Conservation (phyloP, 2,888 invertebrate species). For the Drosophila emarginata region DNA sequence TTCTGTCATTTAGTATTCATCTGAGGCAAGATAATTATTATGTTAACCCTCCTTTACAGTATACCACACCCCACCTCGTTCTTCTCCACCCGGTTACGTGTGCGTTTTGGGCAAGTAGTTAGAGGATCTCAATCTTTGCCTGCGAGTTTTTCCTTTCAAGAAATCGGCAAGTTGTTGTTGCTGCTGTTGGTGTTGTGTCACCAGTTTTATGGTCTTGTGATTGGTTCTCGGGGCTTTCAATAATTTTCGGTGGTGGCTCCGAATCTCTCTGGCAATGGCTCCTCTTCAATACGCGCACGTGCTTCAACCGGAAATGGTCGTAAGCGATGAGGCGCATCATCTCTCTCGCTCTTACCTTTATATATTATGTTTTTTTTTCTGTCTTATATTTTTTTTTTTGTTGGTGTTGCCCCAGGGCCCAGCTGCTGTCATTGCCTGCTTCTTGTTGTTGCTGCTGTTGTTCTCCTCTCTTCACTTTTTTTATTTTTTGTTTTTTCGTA, state of each 20-base stretch:
- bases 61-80: not conserved
- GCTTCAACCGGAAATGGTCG: constrained; percentile 81
- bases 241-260: constrained; percentile 33
- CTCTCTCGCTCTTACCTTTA: constrained; percentile 40
- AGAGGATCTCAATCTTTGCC: constrained; percentile 20
- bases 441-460: constrained; percentile 35
- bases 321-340: constrained; percentile 73
- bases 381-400: not conserved
- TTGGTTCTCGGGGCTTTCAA: constrained; percentile 38
- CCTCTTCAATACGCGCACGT: constrained; percentile 72
- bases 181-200: constrained; percentile 40
- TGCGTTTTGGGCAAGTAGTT: constrained; percentile 75
- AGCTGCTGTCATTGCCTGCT: constrained; percentile 54
- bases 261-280: not conserved
- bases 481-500: constrained; percentile 51
- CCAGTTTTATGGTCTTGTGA: constrained; percentile 39
- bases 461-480: constrained; percentile 33
- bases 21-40: constrained; percentile 61
- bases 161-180: constrained; percentile 23
- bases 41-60: constrained; percentile 56
- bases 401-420: constrained; percentile 13
- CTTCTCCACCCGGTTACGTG: constrained; percentile 67
- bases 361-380: not conserved
- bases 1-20: constrained; percentile 29
- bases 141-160: constrained; percentile 10